These are phyloP conservation scores for Aleiodes testaceus DNA, from an alignment of 2,888 invertebrate genomes.

Conservation along the genomic window DNA sequence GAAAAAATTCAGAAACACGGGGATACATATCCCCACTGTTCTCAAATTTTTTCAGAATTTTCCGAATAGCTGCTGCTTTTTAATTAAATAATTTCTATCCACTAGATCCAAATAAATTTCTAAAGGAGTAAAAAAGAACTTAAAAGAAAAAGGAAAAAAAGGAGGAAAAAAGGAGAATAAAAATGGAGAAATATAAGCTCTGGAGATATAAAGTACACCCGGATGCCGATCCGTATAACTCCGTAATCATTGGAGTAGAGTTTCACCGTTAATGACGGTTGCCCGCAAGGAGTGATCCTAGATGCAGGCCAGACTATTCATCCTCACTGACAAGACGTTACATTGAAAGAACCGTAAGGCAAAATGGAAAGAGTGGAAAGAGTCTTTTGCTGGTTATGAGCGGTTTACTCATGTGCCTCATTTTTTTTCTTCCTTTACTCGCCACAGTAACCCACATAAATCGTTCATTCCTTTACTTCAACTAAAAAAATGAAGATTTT, in stretches of 20 bases:
- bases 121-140: too few species aligned
- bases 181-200: constrained; percentile 10
- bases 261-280: constrained; percentile 58
- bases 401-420: constrained; percentile 3
- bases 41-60: too few species aligned
- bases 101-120: not conserved
- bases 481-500: not conserved
- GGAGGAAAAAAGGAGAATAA: not conserved
- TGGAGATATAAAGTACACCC: constrained; percentile 43
- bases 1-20: too few species aligned
- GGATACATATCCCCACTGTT: too few species aligned
- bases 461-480: not conserved
- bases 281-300: constrained; percentile 46
- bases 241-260: constrained; percentile 52
- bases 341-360: constrained; percentile 24
- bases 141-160: too few species aligned
- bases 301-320: constrained; percentile 50
- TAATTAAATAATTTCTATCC: too few species aligned
- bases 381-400: constrained; percentile 21
- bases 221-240: constrained; percentile 54
- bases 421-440: not conserved
- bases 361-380: constrained; percentile 7
- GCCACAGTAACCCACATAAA: constrained; percentile 25
- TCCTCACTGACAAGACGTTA: constrained; percentile 40
- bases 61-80: too few species aligned